These are phyloP conservation scores for Callipepla californica DNA, from an alignment of 2,113 vertebrate genomes.

Conservation along the genomic window DNA sequence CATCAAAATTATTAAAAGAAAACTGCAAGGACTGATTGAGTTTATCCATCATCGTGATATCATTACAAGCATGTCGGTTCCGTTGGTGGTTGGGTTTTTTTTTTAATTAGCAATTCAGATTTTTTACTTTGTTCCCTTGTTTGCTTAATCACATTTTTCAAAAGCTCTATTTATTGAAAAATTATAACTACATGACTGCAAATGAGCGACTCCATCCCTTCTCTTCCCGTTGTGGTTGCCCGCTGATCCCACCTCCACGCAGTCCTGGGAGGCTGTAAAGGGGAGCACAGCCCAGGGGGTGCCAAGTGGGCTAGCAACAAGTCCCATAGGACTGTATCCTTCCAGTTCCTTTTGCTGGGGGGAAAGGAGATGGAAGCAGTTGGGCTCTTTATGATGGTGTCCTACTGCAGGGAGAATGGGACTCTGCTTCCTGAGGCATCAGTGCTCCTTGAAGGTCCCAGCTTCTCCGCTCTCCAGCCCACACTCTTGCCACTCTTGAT, in stretches of 20 bases:
- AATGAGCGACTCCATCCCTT: not conserved
- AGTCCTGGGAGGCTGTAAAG: fast-evolving
- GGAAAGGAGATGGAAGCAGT: not conserved
- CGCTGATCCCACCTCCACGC: not conserved
- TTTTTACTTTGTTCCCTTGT: not conserved
- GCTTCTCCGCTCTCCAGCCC: not conserved
- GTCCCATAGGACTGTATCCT: not conserved
- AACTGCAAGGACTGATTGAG: not conserved
- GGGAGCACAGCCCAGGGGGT: not conserved
- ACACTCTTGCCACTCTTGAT: not conserved
- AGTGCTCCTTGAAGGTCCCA: fast-evolving
- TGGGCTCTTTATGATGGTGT: not conserved
- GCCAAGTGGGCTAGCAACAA: not conserved
- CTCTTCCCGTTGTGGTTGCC: not conserved
- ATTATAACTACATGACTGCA: not conserved
- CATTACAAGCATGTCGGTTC: not conserved
- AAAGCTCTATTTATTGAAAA: constrained; percentile 32
- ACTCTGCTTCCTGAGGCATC: not conserved
- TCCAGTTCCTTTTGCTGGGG: not conserved
- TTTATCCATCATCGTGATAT: not conserved
- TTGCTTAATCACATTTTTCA: constrained; percentile 38
- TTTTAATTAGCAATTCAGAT: not conserved
- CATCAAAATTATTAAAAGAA: constrained; percentile 13
- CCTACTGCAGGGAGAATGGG: not conserved
- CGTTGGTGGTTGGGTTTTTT: not conserved